Evolutionary conservation across 1,140 invertebrate species (phyloP), one percentile per base, ranked within the genome.

Genomic region (Drosophila baimaii): DNA sequence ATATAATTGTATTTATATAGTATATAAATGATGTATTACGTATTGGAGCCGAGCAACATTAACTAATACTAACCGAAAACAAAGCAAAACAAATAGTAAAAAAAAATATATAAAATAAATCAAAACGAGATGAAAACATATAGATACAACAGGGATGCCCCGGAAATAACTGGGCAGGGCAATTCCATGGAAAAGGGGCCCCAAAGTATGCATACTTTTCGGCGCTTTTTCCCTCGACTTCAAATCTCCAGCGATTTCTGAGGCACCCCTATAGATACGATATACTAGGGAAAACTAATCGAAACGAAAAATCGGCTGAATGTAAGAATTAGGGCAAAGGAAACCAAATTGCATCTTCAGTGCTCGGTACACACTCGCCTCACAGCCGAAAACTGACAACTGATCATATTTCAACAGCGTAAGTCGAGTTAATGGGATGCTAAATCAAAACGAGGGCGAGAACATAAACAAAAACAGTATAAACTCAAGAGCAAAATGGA

Each of bases 1-100:
- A 86, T 81, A 86, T 77, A 80, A 88, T 86, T 86, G 80, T 83
- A 88, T 86, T 89, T 86, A 86, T 89, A 86, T 83, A 83, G 63
- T 88, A 79, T 88, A 88, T 83, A 73, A 79, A 72, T 70, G 66
- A 83, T 88, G 83, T 86, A 88, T 79, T 86, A 88, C 72, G 83
- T 81, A 88, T 86, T 79, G 83, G 49, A 82, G 77, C 66, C 79
- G 82, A 86, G 83, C 83, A 86, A 79, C 84, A 69, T 77, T 82
- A 69, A 77, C 75, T 82, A 75, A 77, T 73, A 86, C 84, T 71
- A 81, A 86, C 68, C 81, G 49, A 83, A 82, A 64, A 39, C 66
- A 77, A 71, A 61, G n/a, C n/a, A 56, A 70, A 62, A 64, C 49
- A 27, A 31, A 59, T 31, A 59, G 17, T 37, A 61, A 44, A 71